A percentile compares a stretch with the other conserved stretches of the same genome.
These are phyloP conservation scores for Agrotis clavis DNA, from an alignment of 2,888 invertebrate genomes.

Conservation along the genomic window DNA sequence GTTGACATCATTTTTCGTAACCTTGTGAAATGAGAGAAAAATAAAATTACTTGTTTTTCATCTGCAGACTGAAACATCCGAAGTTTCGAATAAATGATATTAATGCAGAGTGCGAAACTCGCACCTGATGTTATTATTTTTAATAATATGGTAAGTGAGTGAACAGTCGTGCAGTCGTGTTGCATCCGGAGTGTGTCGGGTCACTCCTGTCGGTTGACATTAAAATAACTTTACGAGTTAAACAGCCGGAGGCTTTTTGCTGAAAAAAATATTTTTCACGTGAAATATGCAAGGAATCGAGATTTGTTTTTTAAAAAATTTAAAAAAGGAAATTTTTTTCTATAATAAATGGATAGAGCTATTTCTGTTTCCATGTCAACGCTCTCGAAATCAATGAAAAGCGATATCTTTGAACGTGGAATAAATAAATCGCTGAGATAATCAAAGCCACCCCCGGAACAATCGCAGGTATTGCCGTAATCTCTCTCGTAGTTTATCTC, in stretches of 20 bases:
- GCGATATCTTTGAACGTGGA: not conserved
- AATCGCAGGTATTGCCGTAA: constrained; percentile 1
- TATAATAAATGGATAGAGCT: not conserved
- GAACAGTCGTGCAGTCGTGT: too few relatives aligned
- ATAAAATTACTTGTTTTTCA: not conserved
- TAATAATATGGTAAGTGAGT: not conserved
- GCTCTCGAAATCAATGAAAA: not conserved
- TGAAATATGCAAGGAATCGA: not conserved
- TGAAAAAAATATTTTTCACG: not conserved
- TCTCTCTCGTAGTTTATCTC: constrained; percentile 11
- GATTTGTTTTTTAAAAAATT: not conserved
- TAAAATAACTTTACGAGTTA: not conserved
- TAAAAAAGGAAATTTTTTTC: not conserved
- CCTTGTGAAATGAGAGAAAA: too few relatives aligned
- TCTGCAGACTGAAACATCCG: not conserved
- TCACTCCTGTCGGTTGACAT: not conserved
- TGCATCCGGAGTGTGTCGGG: not conserved
- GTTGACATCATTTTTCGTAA: too few relatives aligned
- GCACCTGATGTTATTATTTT: not conserved
- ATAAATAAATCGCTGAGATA: not conserved
- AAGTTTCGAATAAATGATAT: not conserved
- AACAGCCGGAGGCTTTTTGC: not conserved
- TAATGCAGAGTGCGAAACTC: not conserved
- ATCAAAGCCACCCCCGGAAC: not conserved
- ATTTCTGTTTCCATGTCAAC: not conserved